Evolutionary conservation across 2,113 vertebrate species (phyloP).

Genomic region (Hippopotamus amphibius): DNA sequence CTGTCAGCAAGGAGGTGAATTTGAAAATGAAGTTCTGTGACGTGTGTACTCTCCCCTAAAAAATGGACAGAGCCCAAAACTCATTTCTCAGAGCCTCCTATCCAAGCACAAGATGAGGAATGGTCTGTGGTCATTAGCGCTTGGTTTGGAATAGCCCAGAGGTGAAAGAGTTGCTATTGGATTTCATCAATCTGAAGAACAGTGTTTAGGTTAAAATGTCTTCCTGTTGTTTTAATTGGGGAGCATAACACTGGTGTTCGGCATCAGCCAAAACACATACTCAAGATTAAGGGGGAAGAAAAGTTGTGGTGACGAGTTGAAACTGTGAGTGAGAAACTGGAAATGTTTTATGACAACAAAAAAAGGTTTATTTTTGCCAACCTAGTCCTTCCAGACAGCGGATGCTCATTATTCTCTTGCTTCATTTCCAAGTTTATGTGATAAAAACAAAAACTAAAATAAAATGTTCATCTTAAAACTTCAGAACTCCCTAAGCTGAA

Average conservation of each 20-base stretch:
- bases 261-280: conserved; percentile 3
- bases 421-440: not conserved
- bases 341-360: not conserved
- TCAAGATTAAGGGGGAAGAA: not conserved
- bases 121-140: conserved; percentile 57
- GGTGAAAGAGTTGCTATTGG: conserved; percentile 52
- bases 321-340: not conserved
- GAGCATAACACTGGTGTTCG: not conserved
- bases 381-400: not conserved
- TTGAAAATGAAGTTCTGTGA: conserved; percentile 59
- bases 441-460: conserved; percentile 38
- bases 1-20: conserved; percentile 47
- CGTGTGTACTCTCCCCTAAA: conserved; percentile 8
- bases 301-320: not conserved
- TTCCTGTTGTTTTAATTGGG: conserved; percentile 31
- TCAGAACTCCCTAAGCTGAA: conserved; percentile 7
- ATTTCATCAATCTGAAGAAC: conserved; percentile 63
- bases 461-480: conserved; percentile 12
- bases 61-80: conserved; percentile 29
- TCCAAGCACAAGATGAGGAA: conserved; percentile 47
- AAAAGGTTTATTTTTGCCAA: not conserved
- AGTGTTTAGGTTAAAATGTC: conserved; percentile 65
- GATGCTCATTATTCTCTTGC: not conserved
- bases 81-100: conserved; percentile 45
- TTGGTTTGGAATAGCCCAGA: conserved; percentile 59